These are phyloP conservation scores for Epicauta chinensis DNA, from an alignment of 1,140 invertebrate genomes.

Conservation along the genomic window DNA sequence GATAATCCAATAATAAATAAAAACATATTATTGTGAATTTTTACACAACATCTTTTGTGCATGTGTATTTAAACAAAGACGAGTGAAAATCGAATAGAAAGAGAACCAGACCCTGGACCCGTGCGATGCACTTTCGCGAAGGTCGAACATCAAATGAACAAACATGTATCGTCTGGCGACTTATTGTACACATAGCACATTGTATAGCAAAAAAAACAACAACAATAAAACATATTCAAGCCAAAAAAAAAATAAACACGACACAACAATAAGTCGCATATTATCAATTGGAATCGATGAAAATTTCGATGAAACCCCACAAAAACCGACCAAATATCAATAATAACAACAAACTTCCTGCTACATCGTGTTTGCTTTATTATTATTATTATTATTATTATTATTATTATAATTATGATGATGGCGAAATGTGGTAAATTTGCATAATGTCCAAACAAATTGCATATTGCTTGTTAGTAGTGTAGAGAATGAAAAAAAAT, in stretches of 20 bases:
- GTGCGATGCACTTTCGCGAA: slow-evolving; percentile 40
- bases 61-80: slow-evolving; percentile 30
- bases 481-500: slow-evolving; percentile 2
- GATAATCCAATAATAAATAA: too few relatives aligned
- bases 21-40: slow-evolving; percentile 3
- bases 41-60: slow-evolving; percentile 14
- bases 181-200: slow-evolving; percentile 17
- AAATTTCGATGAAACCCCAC: too few relatives aligned
- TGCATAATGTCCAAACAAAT: slow-evolving; percentile 14
- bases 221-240: slow-evolving; percentile 5
- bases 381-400: too few relatives aligned
- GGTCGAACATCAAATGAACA: slow-evolving; percentile 35
- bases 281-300: too few relatives aligned
- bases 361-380: too few relatives aligned
- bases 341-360: too few relatives aligned
- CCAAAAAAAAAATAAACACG: too few relatives aligned
- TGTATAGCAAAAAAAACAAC: slow-evolving; percentile 12
- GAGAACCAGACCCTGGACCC: slow-evolving; percentile 36
- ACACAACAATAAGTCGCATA: too few relatives aligned
- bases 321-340: too few relatives aligned
- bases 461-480: slow-evolving; percentile 6
- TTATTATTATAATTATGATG: too few relatives aligned
- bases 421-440: slow-evolving; percentile 8
- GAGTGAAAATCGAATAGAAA: slow-evolving; percentile 35
- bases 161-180: slow-evolving; percentile 35